Evolutionary conservation across 2,888 invertebrate species (phyloP), one percentile per base, ranked within the genome.

Genomic region (Sarcophaga rosellei): DNA sequence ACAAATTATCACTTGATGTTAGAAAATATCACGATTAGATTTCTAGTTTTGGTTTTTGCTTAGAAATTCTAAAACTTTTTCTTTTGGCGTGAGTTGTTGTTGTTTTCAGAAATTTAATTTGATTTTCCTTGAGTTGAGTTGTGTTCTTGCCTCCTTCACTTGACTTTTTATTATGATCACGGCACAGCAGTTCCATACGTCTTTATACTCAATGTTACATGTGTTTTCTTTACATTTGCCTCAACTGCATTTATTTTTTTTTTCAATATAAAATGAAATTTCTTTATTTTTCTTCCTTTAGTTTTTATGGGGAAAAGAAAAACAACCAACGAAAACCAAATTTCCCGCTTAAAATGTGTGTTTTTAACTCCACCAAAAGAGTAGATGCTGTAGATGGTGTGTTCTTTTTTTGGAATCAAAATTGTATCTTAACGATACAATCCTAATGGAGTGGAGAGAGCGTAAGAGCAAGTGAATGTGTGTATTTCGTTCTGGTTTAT

Each of bases 371-470:
- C 66, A 75, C 45, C 65, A 81, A 12, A 65, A 70, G 35, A 35
- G 35, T 35, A 8, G 35, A 35, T 35, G 47, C n/a, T n/a, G 62
- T 45, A 57, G 44, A 45, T 68, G 62, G 68, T 81, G 75, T 79
- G 68, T 91, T 90, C 88, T 87, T 85, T 86, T 88, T 88, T 88
- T 88, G 86, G 85, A 81, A 70, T 63, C 76, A 87, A 81, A 68
- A 5, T 53, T 53, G 53, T 78, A 77, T 70, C 63, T 88, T 81
- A 75, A 72, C 70, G 68, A 65, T 81, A 53, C 78, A 70, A 70
- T 75, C 78, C 73, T 59, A 63, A 23, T 53, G 53, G 53, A 53
- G 53, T 62, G 45, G 57, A 35, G 35, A 35, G 35, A 35, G 8
- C 10, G 8, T 35, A 35, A 35, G 35, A 8, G 35, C 35, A 53